Base-by-base conservation (phyloP, 2,888 invertebrate genomes). In the Torymus auratus region DNA sequence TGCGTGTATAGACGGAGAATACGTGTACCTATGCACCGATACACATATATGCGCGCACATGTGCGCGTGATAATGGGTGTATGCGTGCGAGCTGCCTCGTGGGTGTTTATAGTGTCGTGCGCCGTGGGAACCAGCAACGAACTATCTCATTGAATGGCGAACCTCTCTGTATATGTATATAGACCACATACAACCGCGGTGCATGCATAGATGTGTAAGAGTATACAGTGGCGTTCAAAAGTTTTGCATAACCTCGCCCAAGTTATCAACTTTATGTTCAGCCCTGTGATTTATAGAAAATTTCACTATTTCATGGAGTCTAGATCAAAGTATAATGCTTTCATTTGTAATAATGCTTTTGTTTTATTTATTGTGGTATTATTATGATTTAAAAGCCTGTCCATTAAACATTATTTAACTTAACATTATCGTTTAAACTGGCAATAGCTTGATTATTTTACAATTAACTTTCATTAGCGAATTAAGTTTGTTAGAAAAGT, bases 21-120 rank as follows among this genome's bases (percentile, higher is more conserved):
- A 64, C 53, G 12, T 11, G 55, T 13, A 14, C 50, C 13, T 28
- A 10, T 2, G 14, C 28, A 17, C n/a, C 15, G 23, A 41, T 65
- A 28, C 15, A 13, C 2, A 10, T 74, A 61, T 52, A 60, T 50
- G 14, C 20, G 20, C 13, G 15, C 15, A 55, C 7, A 12, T 64
- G 64, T n/a, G 56, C 50, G 15, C 14, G 61, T 28, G 14, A 41
- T 41, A 41, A 41, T 50, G 60, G 17, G 55, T 11, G 28, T 11
- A 64, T 13, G 55, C 17, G 61, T 0, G 64, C 14, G 52, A 69
- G 60, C 56, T 70, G 69, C 60, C 72, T 79, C 67, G 82, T 83
- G 71, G 81, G 81, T 81, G 79, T 81, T 81, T 79, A 81, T 83
- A 72, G 81, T 83, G 83, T 83, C 81, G 81, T 79, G 67, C 68